Base-by-base conservation (phyloP, 1,140 invertebrate species). In the Diabrotica virgifera region DNA sequence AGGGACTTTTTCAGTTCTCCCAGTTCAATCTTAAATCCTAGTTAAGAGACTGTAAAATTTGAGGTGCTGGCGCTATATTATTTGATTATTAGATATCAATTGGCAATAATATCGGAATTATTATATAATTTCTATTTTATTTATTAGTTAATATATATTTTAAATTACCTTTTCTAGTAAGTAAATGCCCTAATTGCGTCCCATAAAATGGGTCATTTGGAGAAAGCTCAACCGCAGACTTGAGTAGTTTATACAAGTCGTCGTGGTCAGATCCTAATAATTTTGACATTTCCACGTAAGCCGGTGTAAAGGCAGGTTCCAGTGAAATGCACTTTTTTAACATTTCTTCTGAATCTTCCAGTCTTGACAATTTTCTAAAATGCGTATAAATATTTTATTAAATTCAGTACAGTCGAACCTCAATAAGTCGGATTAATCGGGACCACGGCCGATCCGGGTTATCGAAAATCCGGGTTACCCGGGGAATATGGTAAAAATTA, bases 191-290 rank as follows among this genome's bases (percentile, higher is more conserved):
- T 74, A 87, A 89, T 66, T 87, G 80, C 3, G 87, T 81, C 38
- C 86, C 84, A 76, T 88, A 86, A 75, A 90, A 87, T 69, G 87
- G 86, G 71, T 87, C 86, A 65, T 81, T 80, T 0, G 87, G 86
- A 67, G 88, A 85, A 12, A 89, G 69, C 13, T 82, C 77, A 11
- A 88, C 81, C 8, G 89, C 83, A 72, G 84, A 82, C 78, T 74
- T 80, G 66, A 84, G 79, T 46, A 84, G 82, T 63, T 72, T 73
- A 37, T 81, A 82, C 14, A 85, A 85, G 5, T 83, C 81, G 11
- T 78, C 72, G 64, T 85, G 84, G 2, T 81, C 81, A 10, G 82
- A 77, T 35, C 78, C 78, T 13, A 77, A 78, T 40, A 89, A 76
- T 68, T 84, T 82, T 7, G 87, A 84, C 14, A 90, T 77, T 61